A percentile compares a stretch with the other conserved stretches of the same genome.
phyloP scores from a whole-genome alignment of 2,888 invertebrate genomes.

The Andricus curvator region DNA sequence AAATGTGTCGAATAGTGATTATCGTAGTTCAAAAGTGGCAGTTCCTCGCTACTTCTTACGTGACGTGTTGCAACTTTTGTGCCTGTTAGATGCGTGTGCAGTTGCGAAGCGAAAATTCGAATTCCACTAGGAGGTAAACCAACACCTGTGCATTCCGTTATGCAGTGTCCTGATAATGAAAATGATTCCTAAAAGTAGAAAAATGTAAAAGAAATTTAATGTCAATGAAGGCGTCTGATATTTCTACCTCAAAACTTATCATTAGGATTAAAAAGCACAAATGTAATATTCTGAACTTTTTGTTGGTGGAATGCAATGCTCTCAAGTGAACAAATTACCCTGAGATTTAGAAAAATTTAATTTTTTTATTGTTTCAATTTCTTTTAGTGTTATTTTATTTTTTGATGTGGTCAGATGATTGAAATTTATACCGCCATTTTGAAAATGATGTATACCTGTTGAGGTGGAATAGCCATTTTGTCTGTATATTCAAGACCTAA shows the following conservation, averaged over 20 bases:
- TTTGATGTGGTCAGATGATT: neutral
- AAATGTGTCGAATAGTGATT: constrained; percentile 98
- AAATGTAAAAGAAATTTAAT: neutral
- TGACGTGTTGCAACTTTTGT: constrained; percentile 91
- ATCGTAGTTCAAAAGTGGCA: constrained; percentile 92
- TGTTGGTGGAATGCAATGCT: neutral
- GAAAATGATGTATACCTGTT: constrained; percentile 77
- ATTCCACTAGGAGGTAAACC: constrained; percentile 92
- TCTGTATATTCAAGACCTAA: constrained; percentile 97
- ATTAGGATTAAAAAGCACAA: neutral
- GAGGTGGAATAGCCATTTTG: constrained; percentile 98
- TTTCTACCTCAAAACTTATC: constrained; percentile 5
- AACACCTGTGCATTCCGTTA: constrained; percentile 94
- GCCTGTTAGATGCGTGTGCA: constrained; percentile 98
- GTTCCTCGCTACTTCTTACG: constrained; percentile 88
- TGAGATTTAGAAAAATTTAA: neutral
- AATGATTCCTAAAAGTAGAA: constrained; percentile 81
- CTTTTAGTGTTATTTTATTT: neutral
- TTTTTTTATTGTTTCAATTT: neutral
- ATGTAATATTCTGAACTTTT: neutral
- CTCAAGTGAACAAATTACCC: constrained; percentile 6
- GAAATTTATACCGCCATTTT: neutral
- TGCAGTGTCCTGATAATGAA: constrained; percentile 92
- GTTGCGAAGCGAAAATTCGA: constrained; percentile 95
- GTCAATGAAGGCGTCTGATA: neutral